A percentile compares a stretch with the other conserved stretches of the same genome.
Conservation (phyloP, 2,797 vertebrate genomes). For the Phrynocephalus forsythii region DNA sequence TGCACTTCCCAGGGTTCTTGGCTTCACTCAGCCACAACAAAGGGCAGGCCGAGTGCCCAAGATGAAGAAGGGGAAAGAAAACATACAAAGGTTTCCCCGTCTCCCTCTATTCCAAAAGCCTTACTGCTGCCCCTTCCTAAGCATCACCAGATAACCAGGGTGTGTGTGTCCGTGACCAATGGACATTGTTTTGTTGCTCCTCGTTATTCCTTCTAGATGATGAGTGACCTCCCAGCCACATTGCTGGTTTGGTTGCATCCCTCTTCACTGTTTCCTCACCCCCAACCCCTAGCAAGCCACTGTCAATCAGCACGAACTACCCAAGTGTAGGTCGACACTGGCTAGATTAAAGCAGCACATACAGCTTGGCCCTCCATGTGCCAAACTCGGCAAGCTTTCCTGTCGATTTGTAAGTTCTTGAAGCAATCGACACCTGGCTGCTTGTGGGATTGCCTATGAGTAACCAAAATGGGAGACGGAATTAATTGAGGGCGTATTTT, state of each 20-base stretch:
- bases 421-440: neutral
- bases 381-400: neutral
- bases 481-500: too few species aligned
- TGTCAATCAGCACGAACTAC: neutral
- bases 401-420: neutral
- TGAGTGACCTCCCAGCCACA: neutral
- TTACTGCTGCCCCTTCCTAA: neutral
- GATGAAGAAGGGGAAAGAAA: neutral
- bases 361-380: too few species aligned
- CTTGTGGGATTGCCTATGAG: neutral
- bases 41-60: slow-evolving; percentile 21
- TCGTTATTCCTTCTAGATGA: neutral
- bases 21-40: slow-evolving; percentile 37
- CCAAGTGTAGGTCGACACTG: neutral
- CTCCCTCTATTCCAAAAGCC: neutral
- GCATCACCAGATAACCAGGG: neutral
- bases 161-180: too few species aligned
- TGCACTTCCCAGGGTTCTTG: slow-evolving; percentile 37
- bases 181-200: neutral
- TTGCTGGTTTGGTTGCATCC: neutral
- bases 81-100: neutral
- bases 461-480: neutral
- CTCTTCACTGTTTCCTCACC: too few species aligned
- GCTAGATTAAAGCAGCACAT: neutral
- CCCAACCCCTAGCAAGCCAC: neutral